Percentiles rank a stretch among this genome's conserved stretches.
phyloP scores from a whole-genome alignment of 1,140 invertebrate genomes.

The Drosophila kepulauana region DNA sequence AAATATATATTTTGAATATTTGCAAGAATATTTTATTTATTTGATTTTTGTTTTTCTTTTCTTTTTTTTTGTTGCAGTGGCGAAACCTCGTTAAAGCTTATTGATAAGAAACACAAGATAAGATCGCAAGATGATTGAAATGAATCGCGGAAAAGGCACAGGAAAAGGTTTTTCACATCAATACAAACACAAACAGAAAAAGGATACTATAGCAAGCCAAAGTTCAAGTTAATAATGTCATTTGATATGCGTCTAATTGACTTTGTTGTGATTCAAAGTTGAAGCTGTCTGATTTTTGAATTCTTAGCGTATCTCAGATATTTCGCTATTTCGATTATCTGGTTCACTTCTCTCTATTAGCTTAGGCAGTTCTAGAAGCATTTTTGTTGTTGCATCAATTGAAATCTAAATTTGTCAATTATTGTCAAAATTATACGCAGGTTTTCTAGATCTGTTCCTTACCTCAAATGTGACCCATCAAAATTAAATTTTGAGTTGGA shows the following conservation, averaged over 20 bases:
- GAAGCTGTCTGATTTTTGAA: conserved; percentile 37
- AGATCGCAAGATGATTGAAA: conserved; percentile 23
- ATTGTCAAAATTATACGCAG: conserved; percentile 79
- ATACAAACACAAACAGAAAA: conserved; percentile 1
- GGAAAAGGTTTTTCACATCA: conserved; percentile 46
- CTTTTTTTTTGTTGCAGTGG: conserved; percentile 50
- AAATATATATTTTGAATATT: conserved; percentile 33
- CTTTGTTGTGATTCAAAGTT: conserved; percentile 34
- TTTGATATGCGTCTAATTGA: conserved; percentile 77
- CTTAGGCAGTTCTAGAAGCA: conserved; percentile 52
- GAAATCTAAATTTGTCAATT: conserved; percentile 46
- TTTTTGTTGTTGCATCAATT: conserved; percentile 35
- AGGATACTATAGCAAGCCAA: conserved; percentile 14
- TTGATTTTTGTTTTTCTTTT: not conserved
- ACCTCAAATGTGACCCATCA: conserved; percentile 38
- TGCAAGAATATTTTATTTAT: conserved; percentile 22
- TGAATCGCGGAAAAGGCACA: conserved; percentile 64
- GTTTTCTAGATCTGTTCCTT: conserved; percentile 31
- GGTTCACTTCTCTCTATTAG: conserved; percentile 22
- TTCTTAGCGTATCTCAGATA: conserved; percentile 31
- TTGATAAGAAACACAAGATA: conserved; percentile 44
- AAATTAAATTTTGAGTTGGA: conserved; percentile 71
- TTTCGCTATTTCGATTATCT: conserved; percentile 5
- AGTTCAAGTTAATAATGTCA: conserved; percentile 21
- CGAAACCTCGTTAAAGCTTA: conserved; percentile 73